Base-by-base conservation (phyloP, 2,797 vertebrate species). In the Diglossa cyanea region DNA sequence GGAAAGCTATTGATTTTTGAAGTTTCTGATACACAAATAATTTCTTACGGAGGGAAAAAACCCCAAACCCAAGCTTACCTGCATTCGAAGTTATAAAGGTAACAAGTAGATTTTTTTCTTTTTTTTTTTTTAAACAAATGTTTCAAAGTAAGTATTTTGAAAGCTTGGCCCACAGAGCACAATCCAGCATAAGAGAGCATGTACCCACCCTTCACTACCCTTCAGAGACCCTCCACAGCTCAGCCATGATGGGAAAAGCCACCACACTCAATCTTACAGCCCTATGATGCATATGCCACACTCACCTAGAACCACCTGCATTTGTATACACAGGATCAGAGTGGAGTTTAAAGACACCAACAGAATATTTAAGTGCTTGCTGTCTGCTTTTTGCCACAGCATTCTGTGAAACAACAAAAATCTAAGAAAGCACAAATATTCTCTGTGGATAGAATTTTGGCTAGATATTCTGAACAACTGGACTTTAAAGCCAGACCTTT, bases 271-370 rank as follows among this genome's bases (percentile, higher is more conserved):
- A 12, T 39, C 23, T 15, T 25, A 39, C 66, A 72, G 33, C 45
- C 61, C 11, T 1, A 3, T 12, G 15, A 33, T 23, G 21, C 28
- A 25, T 7, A 20, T 9, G 31, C 51, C 51, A 20, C 24, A 7
- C 8, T 73, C 21, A 28, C 39, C 23, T 18, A 44, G 17, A 31
- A 72, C 6, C 8, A n/a, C 17, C 14, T 0, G 0, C 20, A 40
- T 45, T 40, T 20, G 1, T 9, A 0, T 18, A 67, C 14, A 7
- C 0, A 0, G 19, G 4, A 2, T 25, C 54, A 45, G 40, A 61
- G 28, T 2, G 1, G 19, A 9, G 25, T 50, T 88, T 28, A 70
- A 70, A 78, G 68, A 70, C 57, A 47, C 21, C 28, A 48, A 33
- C 11, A 65, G 21, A 73, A 13, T 26, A 51, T 60, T 53, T 51